Percentiles rank a stretch among this genome's conserved stretches.
These are phyloP conservation scores for Eciton burchellii DNA, from an alignment of 1,140 invertebrate species.

Conservation along the genomic window DNA sequence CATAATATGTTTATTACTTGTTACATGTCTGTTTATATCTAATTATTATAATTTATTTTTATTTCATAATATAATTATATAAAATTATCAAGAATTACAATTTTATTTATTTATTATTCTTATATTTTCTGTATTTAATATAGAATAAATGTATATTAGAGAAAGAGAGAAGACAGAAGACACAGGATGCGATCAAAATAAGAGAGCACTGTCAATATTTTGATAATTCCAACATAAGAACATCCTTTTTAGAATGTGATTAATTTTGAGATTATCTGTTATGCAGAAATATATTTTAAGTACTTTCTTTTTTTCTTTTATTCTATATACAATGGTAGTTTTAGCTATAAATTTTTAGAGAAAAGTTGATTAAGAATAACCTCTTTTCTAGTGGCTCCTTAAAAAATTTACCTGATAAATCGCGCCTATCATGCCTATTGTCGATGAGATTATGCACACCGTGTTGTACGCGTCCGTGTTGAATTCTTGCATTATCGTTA, in stretches of 20 bases:
- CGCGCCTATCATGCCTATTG: conserved; percentile 90
- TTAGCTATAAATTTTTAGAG: background rate
- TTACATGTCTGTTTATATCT: no score
- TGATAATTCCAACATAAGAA: background rate
- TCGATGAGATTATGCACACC: conserved; percentile 90
- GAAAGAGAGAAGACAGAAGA: background rate
- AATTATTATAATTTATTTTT: background rate
- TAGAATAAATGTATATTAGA: background rate
- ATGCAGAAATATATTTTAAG: background rate
- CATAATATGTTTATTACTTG: no score
- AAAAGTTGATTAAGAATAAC: background rate
- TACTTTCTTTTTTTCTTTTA: conserved; percentile 3
- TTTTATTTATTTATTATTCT: background rate
- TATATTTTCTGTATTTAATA: background rate
- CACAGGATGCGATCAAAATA: conserved; percentile 18
- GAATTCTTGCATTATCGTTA: conserved; percentile 89
- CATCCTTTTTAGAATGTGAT: background rate
- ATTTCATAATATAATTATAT: background rate
- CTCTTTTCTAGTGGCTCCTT: background rate
- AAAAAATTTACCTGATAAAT: conserved; percentile 89
- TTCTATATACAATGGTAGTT: background rate
- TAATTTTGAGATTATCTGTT: background rate
- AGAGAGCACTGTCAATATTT: background rate
- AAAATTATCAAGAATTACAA: conserved; percentile 8
- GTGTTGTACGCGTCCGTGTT: conserved; percentile 90